A percentile compares a stretch with the other conserved stretches of the same genome.
Conservation (phyloP, 1,140 invertebrate species). For the Drosophila auraria region DNA sequence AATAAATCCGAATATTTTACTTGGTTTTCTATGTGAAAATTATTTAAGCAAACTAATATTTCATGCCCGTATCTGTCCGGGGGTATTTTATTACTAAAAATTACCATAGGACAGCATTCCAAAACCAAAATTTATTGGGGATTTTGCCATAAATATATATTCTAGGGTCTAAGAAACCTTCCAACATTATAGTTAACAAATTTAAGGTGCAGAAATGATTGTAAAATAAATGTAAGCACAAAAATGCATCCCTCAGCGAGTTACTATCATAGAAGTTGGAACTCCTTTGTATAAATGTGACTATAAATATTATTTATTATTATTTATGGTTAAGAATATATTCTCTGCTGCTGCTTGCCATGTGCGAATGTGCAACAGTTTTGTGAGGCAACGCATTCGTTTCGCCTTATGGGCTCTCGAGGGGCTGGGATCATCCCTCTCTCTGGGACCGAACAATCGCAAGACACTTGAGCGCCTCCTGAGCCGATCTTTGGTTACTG, state of each 20-base stretch:
- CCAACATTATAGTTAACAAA: too few species aligned
- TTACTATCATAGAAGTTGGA: too few species aligned
- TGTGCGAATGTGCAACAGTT: conserved; percentile 33
- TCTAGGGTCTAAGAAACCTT: too few species aligned
- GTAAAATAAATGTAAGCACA: too few species aligned
- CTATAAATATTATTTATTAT: background rate
- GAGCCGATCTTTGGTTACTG: conserved; percentile 62
- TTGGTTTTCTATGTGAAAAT: background rate
- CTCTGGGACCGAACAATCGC: conserved; percentile 10
- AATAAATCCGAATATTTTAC: background rate
- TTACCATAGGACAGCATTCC: background rate
- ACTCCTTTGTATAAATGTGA: background rate
- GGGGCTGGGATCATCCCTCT: conserved; percentile 23
- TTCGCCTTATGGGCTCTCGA: conserved; percentile 34
- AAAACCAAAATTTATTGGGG: background rate
- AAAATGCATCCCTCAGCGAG: too few species aligned
- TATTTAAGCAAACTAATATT: background rate
- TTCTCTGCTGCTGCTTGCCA: background rate
- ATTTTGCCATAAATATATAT: too few species aligned
- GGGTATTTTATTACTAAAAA: conserved; percentile 1
- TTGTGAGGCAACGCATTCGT: conserved; percentile 30
- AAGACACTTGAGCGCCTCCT: conserved; percentile 64
- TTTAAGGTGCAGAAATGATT: too few species aligned
- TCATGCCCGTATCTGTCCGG: background rate
- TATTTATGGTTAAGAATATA: background rate